Base-by-base conservation (phyloP, 2,797 vertebrate genomes). In the Coendou prehensilis region DNA sequence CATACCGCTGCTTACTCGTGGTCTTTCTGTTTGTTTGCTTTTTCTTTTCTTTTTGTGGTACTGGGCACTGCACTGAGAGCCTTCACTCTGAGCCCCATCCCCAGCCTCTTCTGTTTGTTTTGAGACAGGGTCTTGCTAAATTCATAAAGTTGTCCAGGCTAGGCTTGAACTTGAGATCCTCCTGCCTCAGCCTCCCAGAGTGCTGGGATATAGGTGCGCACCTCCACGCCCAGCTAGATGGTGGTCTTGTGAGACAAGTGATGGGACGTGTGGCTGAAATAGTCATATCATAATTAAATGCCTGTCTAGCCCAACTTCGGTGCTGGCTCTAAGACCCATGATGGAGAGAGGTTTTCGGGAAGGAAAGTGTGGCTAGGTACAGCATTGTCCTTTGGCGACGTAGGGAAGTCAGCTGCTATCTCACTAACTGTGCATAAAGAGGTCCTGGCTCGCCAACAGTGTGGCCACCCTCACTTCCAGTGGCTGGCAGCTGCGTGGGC, bases 221-320 rank as follows among this genome's bases (percentile, higher is more conserved):
- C 73, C 45, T 6, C 11, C 45, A 45, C 37, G 2, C 71, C 71
- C 71, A 45, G 9, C 37, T 28, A 15, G 73, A 30, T 17, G 71
- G 75, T 52, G n/a, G 91, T 69, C 86, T 76, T 80, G 73, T 54
- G 81, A 85, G 89, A 71, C 7, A 54, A 50, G n/a, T 1, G n/a
- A 71, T 63, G 63, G 79, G 64, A 56, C 81, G 47, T 52, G 45
- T 14, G 76, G 61, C 61, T 92, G 89, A 95, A 95, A 95, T 87
- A 95, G 71, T 75, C 75, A 61, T 59, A 50, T 67, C 28, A 23
- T 50, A 89, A 96, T 96, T 83, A 93, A 95, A 92, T 79, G 96
- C 41, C 89, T 86, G 37, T n/a, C 54, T 54, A 76, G 69, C 83
- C 50, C 54, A 89, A 30, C 71, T 95, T 71, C 71, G 85, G 7